These are phyloP conservation scores for Protomyctophum bolini DNA, from an alignment of 2,113 vertebrate genomes.

Conservation along the genomic window DNA sequence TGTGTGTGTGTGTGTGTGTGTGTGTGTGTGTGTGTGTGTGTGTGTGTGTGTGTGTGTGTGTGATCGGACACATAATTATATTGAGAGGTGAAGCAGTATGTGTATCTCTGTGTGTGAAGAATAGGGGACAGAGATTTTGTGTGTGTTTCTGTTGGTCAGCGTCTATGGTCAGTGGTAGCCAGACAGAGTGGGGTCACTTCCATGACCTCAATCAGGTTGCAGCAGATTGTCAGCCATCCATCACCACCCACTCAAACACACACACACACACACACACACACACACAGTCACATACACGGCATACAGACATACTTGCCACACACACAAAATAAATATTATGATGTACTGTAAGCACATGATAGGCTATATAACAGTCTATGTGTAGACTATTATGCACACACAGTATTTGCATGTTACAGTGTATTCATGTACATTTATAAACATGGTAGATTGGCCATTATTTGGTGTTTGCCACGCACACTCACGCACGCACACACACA, in stretches of 20 bases:
- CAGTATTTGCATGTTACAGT: too few relatives aligned
- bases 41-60: conserved; percentile 13
- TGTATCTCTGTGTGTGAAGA: too few relatives aligned
- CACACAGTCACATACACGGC: background rate
- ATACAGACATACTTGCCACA: background rate
- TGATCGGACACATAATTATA: background rate
- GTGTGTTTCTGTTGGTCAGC: conserved; percentile 26
- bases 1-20: conserved; percentile 23
- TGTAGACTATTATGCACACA: too few relatives aligned
- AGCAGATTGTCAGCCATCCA: conserved; percentile 68
- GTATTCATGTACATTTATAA: too few relatives aligned
- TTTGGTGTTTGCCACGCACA: too few relatives aligned
- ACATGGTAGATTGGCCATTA: too few relatives aligned
- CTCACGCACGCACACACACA: background rate
- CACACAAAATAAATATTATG: background rate
- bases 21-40: conserved; percentile 18
- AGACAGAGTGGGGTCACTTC: conserved; percentile 57
- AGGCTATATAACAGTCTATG: too few relatives aligned
- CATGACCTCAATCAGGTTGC: conserved; percentile 61
- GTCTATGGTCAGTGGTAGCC: conserved; percentile 31
- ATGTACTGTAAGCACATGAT: too few relatives aligned
- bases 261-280: conserved; percentile 16
- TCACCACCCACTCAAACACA: conserved; percentile 41
- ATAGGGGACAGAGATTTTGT: conserved; percentile 5
- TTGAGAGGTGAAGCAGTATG: background rate